A percentile compares a stretch with the other conserved stretches of the same genome.
Evolutionary conservation across 2,888 invertebrate species (phyloP).

Genomic region (Cyclophora albipunctata): DNA sequence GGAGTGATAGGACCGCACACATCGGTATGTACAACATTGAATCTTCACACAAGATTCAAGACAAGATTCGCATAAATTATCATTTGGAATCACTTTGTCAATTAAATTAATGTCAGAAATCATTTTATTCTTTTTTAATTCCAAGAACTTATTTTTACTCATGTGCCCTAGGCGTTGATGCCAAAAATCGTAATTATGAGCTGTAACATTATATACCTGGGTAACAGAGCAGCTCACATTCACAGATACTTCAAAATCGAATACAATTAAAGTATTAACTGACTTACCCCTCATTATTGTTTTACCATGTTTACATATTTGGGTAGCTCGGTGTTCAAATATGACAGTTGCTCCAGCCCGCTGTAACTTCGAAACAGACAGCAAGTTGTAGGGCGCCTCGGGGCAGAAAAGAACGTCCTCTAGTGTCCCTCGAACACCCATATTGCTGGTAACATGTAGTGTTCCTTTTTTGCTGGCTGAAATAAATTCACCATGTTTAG

Average conservation of each 20-base stretch:
- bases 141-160: conserved; percentile 20
- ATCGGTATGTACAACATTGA: neutral
- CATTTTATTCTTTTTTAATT: conserved; percentile 15
- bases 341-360: neutral
- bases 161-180: conserved; percentile 28
- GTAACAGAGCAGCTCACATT: no score
- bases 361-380: conserved; percentile 4
- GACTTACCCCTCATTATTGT: neutral
- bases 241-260: conserved; percentile 3
- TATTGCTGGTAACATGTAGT: conserved; percentile 24
- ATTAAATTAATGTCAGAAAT: conserved; percentile 10
- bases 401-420: conserved; percentile 25
- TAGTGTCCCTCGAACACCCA: conserved; percentile 15
- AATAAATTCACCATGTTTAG: conserved; percentile 27
- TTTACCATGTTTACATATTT: neutral
- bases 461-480: conserved; percentile 28
- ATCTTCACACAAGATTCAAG: neutral
- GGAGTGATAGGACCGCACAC: conserved; percentile 24
- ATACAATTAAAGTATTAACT: neutral
- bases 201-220: no score
- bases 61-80: conserved; percentile 20
- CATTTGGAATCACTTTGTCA: conserved; percentile 6
- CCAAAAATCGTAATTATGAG: no score
- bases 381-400: conserved; percentile 28
- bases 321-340: neutral